Evolutionary conservation across 2,113 vertebrate genomes (phyloP), one percentile per base, ranked within the genome.

Genomic region (Rhagologus leucostigma): DNA sequence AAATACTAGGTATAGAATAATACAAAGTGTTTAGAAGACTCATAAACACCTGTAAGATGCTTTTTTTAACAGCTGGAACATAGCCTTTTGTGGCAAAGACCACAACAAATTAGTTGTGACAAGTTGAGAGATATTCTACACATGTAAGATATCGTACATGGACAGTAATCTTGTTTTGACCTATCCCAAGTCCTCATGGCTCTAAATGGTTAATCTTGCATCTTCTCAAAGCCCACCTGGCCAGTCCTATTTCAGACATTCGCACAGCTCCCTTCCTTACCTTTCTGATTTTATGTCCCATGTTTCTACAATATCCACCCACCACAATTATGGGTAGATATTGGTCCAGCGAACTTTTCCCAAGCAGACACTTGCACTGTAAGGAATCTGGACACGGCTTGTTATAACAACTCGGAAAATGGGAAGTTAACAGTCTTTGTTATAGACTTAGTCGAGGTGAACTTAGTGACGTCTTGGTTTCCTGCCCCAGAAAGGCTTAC

Each of bases 391-490:
- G 52, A 29, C 29, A 53, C 1, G 64, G 64, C 50, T 55, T 16
- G 35, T 21, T 32, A 47, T 30, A 75, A 18, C 35, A 73, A 3
- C 11, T n/a, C 0, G 0, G 68, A 49, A 84, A 88, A 68, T 0
- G 0, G 37, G 9, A 57, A 71, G 33, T 46, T 29, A 63, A 41
- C 30, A 55, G 14, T 22, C 73, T 55, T n/a, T 63, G 53, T 33
- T 63, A 19, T 10, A 7, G 44, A 68, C 64, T 55, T 22, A 42
- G 37, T 37, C 84, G 44, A 49, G 23, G 64, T 77, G 82, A 87
- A 68, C 35, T 50, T 10, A 3, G 20, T 20, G 21, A 83, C 0
- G 0, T 24, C 47, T 44, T 77, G 26, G 35, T 42, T 39, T 84
- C 59, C 89, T 49, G 50, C 27, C 81, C 56, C 46, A 69, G 71